Conservation (phyloP, 1,140 invertebrate species). For the Heliconius himera region DNA sequence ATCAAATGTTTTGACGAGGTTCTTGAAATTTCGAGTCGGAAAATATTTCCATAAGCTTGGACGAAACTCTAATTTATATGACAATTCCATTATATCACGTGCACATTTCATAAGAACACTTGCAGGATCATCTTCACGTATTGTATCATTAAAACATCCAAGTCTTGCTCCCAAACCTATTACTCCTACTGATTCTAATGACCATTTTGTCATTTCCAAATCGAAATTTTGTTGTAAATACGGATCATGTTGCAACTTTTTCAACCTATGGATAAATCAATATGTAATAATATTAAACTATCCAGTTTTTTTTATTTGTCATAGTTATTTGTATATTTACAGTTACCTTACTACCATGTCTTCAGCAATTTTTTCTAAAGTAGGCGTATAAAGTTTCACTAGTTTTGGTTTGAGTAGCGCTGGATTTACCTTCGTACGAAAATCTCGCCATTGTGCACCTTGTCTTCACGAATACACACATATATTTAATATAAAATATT, state of each 20-base stretch:
- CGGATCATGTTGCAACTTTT: constrained; percentile 45
- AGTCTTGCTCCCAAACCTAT: constrained; percentile 86
- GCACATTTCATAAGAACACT: constrained; percentile 83
- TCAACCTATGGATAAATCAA: constrained; percentile 44
- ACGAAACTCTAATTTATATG: constrained; percentile 84
- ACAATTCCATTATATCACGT: constrained; percentile 83
- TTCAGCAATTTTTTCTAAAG: constrained; percentile 56
- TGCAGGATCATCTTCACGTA: constrained; percentile 80
- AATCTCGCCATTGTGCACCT: constrained; percentile 64
- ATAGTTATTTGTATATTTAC: not conserved
- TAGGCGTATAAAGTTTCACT: constrained; percentile 64
- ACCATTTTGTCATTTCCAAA: constrained; percentile 85
- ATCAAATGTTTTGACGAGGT: constrained; percentile 76
- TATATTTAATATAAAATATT: not conserved
- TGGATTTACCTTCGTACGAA: constrained; percentile 72
- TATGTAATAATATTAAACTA: not conserved
- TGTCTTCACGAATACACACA: constrained; percentile 46
- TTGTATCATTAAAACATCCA: constrained; percentile 81
- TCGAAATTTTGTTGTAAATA: constrained; percentile 78
- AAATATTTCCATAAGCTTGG: constrained; percentile 84
- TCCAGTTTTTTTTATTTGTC: not conserved
- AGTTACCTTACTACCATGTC: constrained; percentile 59
- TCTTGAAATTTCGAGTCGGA: constrained; percentile 82
- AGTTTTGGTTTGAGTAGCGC: constrained; percentile 66
- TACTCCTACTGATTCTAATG: constrained; percentile 85